phyloP scores from a whole-genome alignment of 1,140 invertebrate genomes.

The Vanessa atalanta region DNA sequence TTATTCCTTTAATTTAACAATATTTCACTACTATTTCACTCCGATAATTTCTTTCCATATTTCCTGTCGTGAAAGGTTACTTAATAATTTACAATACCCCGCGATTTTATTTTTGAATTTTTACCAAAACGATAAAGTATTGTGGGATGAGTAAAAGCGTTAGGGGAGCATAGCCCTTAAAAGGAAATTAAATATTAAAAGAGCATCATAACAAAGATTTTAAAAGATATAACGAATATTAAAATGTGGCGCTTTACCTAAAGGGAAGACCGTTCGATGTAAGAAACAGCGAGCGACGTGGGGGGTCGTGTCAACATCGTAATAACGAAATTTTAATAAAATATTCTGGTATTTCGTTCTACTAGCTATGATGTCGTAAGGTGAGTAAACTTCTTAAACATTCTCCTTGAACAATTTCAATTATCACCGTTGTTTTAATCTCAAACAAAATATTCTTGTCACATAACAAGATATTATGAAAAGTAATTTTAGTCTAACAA shows the following conservation, averaged over 20 bases:
- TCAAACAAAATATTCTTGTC: conserved; percentile 19
- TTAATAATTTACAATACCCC: conserved; percentile 38
- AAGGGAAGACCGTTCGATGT: conserved; percentile 50
- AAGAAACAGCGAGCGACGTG: conserved; percentile 38
- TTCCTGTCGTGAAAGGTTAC: conserved; percentile 28
- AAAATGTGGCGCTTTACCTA: conserved; percentile 57
- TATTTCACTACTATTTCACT: background rate
- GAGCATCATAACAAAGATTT: conserved; percentile 67
- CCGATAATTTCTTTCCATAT: conserved; percentile 13
- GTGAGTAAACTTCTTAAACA: conserved; percentile 53
- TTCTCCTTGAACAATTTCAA: conserved; percentile 51
- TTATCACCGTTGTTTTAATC: conserved; percentile 44
- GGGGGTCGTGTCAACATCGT: conserved; percentile 53
- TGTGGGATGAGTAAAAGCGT: conserved; percentile 45
- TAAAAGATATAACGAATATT: conserved; percentile 70
- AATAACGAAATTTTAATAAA: conserved; percentile 76
- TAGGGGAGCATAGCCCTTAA: conserved; percentile 52
- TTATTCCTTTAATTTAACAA: conserved; percentile 2
- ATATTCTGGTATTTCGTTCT: conserved; percentile 53
- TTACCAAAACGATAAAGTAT: conserved; percentile 28
- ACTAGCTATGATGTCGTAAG: conserved; percentile 35
- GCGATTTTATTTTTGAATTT: conserved; percentile 41
- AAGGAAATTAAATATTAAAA: conserved; percentile 78
- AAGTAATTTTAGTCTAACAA: background rate
- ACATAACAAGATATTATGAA: background rate